A percentile compares a stretch with the other conserved stretches of the same genome.
phyloP scores from a whole-genome alignment of 2,888 invertebrate genomes.

The Barypeithes pellucidus region DNA sequence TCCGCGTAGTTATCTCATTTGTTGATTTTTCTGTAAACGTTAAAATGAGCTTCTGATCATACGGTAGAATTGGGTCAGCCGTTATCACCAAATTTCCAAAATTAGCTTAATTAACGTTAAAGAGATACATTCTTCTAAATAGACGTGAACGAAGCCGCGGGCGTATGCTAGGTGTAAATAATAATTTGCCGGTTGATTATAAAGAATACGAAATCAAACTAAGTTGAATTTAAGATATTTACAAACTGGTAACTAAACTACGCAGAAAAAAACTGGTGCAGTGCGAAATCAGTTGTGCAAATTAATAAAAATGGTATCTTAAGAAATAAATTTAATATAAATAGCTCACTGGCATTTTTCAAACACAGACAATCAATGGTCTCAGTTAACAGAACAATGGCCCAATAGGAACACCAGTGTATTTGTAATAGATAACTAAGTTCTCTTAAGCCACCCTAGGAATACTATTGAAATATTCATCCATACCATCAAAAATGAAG shows the following conservation, averaged over 20 bases:
- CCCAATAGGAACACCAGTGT: background rate
- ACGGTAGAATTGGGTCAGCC: too few species aligned
- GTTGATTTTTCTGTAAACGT: too few species aligned
- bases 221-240: constrained; percentile 30
- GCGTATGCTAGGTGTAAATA: background rate
- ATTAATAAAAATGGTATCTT: constrained; percentile 38
- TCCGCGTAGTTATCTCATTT: too few species aligned
- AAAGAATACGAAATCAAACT: constrained; percentile 2
- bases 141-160: background rate
- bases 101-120: too few species aligned
- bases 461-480: constrained; percentile 73
- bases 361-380: constrained; percentile 24
- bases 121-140: too few species aligned
- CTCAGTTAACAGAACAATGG: constrained; percentile 13
- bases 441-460: background rate
- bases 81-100: too few species aligned
- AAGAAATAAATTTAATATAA: constrained; percentile 48
- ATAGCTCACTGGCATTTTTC: constrained; percentile 14
- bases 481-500: constrained; percentile 61
- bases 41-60: too few species aligned
- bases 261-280: constrained; percentile 61
- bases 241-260: constrained; percentile 35
- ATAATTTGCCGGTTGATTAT: constrained; percentile 17
- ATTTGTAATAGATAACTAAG: background rate
- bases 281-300: constrained; percentile 48